phyloP scores from a whole-genome alignment of 2,797 vertebrate genomes.

The Rhinatrema bivittatum region DNA sequence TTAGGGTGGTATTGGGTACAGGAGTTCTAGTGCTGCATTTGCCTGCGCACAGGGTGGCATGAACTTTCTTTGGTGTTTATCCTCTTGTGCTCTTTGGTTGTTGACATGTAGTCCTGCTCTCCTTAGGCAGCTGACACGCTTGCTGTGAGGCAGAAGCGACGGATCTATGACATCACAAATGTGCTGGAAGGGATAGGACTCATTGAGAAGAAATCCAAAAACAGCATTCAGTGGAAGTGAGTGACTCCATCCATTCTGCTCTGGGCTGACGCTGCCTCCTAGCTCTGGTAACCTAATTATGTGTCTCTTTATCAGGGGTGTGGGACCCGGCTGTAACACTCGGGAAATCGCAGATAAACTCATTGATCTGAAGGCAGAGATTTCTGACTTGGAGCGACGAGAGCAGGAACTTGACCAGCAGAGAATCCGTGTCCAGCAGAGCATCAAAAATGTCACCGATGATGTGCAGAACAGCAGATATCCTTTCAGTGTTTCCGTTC shows the following conservation, averaged over 20 bases:
- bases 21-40: too few relatives aligned
- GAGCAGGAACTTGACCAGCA: constrained; percentile 94
- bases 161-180: constrained; percentile 97
- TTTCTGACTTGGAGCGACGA: constrained; percentile 83
- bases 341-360: constrained; percentile 95
- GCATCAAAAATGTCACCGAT: constrained; percentile 95
- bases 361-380: constrained; percentile 92
- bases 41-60: too few relatives aligned
- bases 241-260: too few relatives aligned
- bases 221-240: constrained; percentile 99
- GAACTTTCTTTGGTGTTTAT: too few relatives aligned
- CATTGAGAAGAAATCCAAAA: constrained; percentile 98
- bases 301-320: constrained; percentile 62
- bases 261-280: too few relatives aligned
- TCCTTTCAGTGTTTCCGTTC: constrained; percentile 57
- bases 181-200: constrained; percentile 94
- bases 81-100: too few relatives aligned
- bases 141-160: constrained; percentile 91
- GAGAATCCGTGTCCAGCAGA: constrained; percentile 95
- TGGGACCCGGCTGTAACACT: constrained; percentile 95
- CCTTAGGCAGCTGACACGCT: constrained; percentile 90
- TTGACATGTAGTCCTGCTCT: too few relatives aligned
- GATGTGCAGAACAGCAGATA: constrained; percentile 96
- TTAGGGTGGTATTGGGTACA: too few relatives aligned
- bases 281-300: neutral